phyloP scores from a whole-genome alignment of 1,140 invertebrate species.

The Dufourea novaeangliae region DNA sequence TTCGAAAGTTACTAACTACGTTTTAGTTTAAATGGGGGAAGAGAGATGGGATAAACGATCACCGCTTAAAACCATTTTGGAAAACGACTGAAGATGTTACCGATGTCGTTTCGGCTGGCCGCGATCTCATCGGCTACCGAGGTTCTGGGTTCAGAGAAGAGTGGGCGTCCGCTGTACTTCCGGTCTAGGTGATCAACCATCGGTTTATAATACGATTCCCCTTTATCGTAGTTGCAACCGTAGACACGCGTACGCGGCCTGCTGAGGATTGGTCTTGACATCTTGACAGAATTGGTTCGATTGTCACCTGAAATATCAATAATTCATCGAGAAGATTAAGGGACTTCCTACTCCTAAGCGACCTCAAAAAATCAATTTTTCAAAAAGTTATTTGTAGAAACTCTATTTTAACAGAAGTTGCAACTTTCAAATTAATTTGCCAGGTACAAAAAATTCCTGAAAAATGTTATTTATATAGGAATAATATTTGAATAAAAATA shows the following conservation, averaged over 20 bases:
- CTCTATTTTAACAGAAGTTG: too few relatives aligned
- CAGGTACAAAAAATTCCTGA: too few relatives aligned
- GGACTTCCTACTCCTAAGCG: neutral
- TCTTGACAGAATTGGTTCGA: constrained; percentile 49
- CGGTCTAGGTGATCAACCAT: constrained; percentile 88
- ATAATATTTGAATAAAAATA: too few relatives aligned
- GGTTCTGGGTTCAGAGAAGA: constrained; percentile 79
- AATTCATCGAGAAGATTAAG: neutral
- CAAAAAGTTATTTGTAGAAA: neutral
- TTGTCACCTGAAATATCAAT: constrained; percentile 50
- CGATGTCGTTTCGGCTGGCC: constrained; percentile 80
- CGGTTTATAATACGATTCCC: constrained; percentile 89
- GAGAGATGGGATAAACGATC: constrained; percentile 54
- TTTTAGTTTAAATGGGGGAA: constrained; percentile 20
- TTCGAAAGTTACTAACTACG: constrained; percentile 43
- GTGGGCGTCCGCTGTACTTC: constrained; percentile 83
- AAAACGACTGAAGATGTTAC: constrained; percentile 82
- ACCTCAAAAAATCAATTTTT: neutral
- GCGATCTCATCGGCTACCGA: constrained; percentile 80
- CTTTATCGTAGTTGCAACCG: constrained; percentile 90
- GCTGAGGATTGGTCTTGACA: constrained; percentile 81
- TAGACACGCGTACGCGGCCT: constrained; percentile 89
- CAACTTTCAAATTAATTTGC: too few relatives aligned
- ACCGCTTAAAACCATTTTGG: constrained; percentile 81
- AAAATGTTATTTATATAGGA: too few relatives aligned